Percentiles rank a stretch among this genome's conserved stretches.
Conservation (phyloP, 2,113 vertebrate species). For the Pipra filicauda region DNA sequence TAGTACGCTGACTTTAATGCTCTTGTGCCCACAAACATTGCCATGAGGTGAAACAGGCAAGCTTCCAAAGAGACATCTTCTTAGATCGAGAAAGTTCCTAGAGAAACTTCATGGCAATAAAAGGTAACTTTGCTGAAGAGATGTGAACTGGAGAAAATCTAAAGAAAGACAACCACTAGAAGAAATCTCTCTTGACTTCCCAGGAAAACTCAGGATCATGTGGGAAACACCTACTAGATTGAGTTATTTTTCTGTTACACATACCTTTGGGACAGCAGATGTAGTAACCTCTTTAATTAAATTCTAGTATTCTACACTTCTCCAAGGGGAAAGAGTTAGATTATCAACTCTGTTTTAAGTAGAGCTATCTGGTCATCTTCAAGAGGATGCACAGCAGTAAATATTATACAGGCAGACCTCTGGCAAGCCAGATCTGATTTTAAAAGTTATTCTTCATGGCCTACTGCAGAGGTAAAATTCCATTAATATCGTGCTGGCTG, state of each 20-base stretch:
- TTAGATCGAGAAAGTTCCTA: background rate
- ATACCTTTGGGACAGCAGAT: background rate
- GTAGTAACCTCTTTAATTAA: background rate
- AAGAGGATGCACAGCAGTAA: background rate
- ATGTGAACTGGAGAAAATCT: background rate
- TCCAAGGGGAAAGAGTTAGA: background rate
- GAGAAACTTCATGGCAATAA: background rate
- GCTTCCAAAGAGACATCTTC: background rate
- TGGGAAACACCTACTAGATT: background rate
- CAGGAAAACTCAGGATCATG: background rate
- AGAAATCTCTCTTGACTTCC: background rate
- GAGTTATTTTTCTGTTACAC: background rate
- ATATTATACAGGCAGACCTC: background rate
- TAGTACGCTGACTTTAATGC: background rate
- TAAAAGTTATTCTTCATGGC: background rate
- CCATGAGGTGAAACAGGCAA: background rate
- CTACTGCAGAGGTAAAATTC: background rate
- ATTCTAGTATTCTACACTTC: background rate
- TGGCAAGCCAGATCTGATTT: background rate
- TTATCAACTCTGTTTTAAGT: background rate
- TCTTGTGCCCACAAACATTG: background rate
- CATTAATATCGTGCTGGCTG: background rate
- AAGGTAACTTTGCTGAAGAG: background rate
- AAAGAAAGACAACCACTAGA: background rate
- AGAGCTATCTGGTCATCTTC: background rate